Percentiles rank a stretch among this genome's conserved stretches.
Conservation (phyloP, 2,797 vertebrate genomes). For the Lagorchestes hirsutus region DNA sequence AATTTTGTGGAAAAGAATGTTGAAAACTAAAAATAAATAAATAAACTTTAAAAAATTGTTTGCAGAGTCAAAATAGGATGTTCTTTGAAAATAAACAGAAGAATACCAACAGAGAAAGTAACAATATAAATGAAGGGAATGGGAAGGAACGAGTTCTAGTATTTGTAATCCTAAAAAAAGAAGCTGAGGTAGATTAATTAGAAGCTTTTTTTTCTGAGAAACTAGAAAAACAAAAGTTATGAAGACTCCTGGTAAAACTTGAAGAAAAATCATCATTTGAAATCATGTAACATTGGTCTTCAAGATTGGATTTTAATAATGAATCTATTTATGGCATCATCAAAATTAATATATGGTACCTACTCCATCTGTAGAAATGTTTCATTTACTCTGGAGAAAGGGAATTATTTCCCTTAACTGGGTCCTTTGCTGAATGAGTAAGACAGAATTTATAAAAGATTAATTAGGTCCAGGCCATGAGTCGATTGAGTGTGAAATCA, state of each 20-base stretch:
- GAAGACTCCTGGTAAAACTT: neutral
- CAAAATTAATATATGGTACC: neutral
- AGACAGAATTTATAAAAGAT: conserved; percentile 14
- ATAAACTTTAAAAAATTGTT: neutral
- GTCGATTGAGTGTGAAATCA: conserved; percentile 15
- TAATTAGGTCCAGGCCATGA: conserved; percentile 33
- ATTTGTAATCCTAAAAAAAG: neutral
- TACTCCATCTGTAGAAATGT: conserved; percentile 4
- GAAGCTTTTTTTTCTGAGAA: neutral
- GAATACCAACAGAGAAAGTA: neutral
- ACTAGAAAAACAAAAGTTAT: neutral
- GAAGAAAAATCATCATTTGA: neutral
- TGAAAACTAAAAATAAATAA: too few relatives aligned
- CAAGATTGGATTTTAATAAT: neutral
- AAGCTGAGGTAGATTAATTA: neutral
- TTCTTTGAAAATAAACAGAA: neutral
- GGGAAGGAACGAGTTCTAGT: neutral
- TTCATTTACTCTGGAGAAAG: neutral
- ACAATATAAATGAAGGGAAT: neutral
- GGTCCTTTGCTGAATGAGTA: conserved; percentile 17
- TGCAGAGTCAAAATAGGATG: neutral
- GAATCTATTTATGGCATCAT: neutral
- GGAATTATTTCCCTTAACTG: neutral
- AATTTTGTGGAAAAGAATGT: too few relatives aligned
- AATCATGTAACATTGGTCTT: neutral